Percentiles rank a stretch among this genome's conserved stretches.
Conservation (phyloP, 2,888 invertebrate genomes). For the Thymelicus lineola region DNA sequence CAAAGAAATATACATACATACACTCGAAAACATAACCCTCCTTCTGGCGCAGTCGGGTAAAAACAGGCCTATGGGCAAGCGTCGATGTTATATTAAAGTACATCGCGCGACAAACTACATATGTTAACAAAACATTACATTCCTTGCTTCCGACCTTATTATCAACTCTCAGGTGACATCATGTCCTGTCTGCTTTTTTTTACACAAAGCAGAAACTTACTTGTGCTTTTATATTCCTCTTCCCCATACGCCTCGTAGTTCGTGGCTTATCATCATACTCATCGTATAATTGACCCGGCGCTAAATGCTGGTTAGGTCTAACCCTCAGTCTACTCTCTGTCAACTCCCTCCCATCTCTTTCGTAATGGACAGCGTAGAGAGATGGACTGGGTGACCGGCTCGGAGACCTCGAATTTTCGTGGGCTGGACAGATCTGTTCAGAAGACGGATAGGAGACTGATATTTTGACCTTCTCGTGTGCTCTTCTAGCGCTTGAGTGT, state of each 20-base stretch:
- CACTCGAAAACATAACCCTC: too few relatives aligned
- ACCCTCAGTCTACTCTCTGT: slow-evolving; percentile 87
- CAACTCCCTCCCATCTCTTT: slow-evolving; percentile 87
- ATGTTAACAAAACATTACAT: too few relatives aligned
- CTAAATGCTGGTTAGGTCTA: slow-evolving; percentile 71
- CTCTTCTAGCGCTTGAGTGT: slow-evolving; percentile 86
- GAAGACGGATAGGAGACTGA: slow-evolving; percentile 94
- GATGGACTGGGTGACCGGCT: slow-evolving; percentile 75
- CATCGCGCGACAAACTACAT: too few relatives aligned
- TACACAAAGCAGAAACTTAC: slow-evolving; percentile 66
- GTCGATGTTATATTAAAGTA: too few relatives aligned
- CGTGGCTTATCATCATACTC: slow-evolving; percentile 79
- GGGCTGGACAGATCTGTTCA: slow-evolving; percentile 86
- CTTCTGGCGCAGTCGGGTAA: too few relatives aligned
- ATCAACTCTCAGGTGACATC: too few relatives aligned
- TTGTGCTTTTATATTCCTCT: slow-evolving; percentile 95
- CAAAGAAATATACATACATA: too few relatives aligned
- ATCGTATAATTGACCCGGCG: slow-evolving; percentile 77
- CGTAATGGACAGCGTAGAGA: slow-evolving; percentile 89
- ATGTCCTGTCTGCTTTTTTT: background rate
- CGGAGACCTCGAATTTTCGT: slow-evolving; percentile 73
- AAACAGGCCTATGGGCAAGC: too few relatives aligned
- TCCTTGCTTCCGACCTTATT: too few relatives aligned
- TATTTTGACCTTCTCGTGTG: slow-evolving; percentile 93
- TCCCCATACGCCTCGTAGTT: slow-evolving; percentile 90